phyloP scores from a whole-genome alignment of 2,113 vertebrate species.

The Recurvirostra avosetta region DNA sequence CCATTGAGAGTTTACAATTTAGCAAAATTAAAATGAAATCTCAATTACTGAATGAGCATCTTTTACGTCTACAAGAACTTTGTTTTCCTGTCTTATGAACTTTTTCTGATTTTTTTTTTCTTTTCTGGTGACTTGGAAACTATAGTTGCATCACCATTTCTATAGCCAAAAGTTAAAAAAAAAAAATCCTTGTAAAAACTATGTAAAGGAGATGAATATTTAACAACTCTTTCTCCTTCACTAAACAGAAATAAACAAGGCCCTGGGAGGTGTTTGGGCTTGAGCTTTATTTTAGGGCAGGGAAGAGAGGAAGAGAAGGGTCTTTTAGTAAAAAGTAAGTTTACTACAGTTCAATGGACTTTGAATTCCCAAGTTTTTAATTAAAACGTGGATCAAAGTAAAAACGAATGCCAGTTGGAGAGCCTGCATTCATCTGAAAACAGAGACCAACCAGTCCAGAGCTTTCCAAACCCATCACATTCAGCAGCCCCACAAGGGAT shows the following conservation, averaged over 20 bases:
- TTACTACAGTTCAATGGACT: background rate
- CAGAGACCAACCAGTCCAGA: background rate
- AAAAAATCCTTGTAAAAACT: background rate
- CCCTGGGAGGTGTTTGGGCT: background rate
- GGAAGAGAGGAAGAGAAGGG: background rate
- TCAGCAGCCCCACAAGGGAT: background rate
- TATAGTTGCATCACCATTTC: background rate
- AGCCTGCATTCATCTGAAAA: background rate
- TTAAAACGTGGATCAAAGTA: background rate
- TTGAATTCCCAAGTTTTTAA: slow-evolving; percentile 23
- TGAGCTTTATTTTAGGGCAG: background rate
- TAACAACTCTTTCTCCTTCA: background rate
- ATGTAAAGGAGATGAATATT: background rate
- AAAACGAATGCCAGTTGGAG: background rate
- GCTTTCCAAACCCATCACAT: slow-evolving; percentile 30
- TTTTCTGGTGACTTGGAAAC: background rate
- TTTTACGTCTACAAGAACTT: background rate
- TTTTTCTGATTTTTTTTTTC: background rate
- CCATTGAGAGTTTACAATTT: background rate
- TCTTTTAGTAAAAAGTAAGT: background rate
- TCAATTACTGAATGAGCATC: background rate
- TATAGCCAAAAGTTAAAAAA: background rate
- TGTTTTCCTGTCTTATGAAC: background rate
- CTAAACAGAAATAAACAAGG: background rate
- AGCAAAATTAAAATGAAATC: background rate